A percentile compares a stretch with the other conserved stretches of the same genome.
Evolutionary conservation across 1,140 invertebrate genomes (phyloP).

Genomic region (Colletes latitarsis): DNA sequence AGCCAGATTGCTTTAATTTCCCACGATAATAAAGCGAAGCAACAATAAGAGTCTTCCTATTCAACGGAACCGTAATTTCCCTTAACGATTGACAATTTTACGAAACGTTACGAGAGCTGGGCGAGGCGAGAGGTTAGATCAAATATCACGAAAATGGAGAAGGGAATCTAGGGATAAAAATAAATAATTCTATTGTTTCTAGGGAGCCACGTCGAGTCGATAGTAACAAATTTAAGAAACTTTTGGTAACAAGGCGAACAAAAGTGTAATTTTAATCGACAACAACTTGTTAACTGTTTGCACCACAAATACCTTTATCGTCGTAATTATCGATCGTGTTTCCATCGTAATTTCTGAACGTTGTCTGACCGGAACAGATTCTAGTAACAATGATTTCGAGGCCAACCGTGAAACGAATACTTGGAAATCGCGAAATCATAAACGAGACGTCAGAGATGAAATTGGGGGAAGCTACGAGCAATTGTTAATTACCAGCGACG

Average conservation of each 20-base stretch:
- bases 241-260: background rate
- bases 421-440: too few relatives aligned
- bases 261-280: background rate
- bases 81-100: background rate
- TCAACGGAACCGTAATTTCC: background rate
- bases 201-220: too few relatives aligned
- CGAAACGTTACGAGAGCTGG: background rate
- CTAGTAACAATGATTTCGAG: conserved; percentile 3
- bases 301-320: background rate
- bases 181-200: too few relatives aligned
- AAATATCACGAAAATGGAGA: background rate
- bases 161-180: background rate
- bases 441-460: too few relatives aligned
- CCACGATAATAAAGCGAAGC: too few relatives aligned
- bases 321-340: conserved; percentile 40
- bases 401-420: background rate
- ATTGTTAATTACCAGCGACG: too few relatives aligned
- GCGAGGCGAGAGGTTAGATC: background rate
- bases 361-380: background rate
- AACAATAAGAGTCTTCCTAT: too few relatives aligned
- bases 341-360: conserved; percentile 5
- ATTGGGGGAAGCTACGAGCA: too few relatives aligned
- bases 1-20: too few relatives aligned
- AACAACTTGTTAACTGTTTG: background rate
- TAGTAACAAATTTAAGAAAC: too few relatives aligned